Evolutionary conservation across 2,797 vertebrate species (phyloP), one percentile per base, ranked within the genome.

Genomic region (Sebastes taczanowskii): DNA sequence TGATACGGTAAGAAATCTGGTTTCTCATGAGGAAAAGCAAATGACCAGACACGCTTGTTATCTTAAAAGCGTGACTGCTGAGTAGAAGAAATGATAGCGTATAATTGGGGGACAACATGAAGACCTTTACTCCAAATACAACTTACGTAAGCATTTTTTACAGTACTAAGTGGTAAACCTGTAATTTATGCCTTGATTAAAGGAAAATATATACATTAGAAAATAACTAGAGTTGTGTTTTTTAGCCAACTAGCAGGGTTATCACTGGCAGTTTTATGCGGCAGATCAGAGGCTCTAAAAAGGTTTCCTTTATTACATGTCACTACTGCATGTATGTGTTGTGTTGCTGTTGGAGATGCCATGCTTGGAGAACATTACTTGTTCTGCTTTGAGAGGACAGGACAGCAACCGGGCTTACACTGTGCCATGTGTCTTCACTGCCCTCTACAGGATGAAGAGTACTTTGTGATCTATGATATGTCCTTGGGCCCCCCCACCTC

Each of bases 371-470:
- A 81, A 66, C 70, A 83, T 74, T 65, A 76, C 76, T 79, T 77
- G 49, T 18, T 7, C 62, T 80, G 78, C 79, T 88, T 23, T 69
- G 63, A 71, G 73, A 75, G 68, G 81, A 81, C 52, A 91, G 82
- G 84, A 83, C 71, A 63, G 63, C 67, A 38, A 61, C 59, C 58
- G 67, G 76, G 70, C 42, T 74, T 67, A 55, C 77, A 87, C 84
- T 80, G 78, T 91, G 93, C 76, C 95, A 87, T 94, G 95, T 94
- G 94, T 93, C 95, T 94, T 94, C 94, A 95, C 94, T 96, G 96
- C 95, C 95, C 96, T 96, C 96, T 96, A 94, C 94, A 95, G 96
- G 91, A 88, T 76, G 71, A 86, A 89, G 77, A 79, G 27, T 4
- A 80, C 73, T 64, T 72, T 62, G 53, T 87, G 82, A 83, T 86